These are phyloP conservation scores for Callopanchax toddi DNA, from an alignment of 2,113 vertebrate species.

Conservation along the genomic window DNA sequence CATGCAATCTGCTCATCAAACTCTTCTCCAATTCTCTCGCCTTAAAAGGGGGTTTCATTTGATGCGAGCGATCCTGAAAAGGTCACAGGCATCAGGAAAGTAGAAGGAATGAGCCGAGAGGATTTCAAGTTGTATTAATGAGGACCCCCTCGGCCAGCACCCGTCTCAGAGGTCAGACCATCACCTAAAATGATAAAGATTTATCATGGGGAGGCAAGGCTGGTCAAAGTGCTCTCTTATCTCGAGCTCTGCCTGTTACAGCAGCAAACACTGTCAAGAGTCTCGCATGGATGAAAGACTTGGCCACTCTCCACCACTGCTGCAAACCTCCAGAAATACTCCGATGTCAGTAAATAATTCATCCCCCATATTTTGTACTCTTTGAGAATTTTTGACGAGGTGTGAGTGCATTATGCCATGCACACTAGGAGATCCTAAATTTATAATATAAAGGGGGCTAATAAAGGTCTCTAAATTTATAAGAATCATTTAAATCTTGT, in stretches of 20 bases:
- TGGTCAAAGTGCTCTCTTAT: slow-evolving; percentile 82
- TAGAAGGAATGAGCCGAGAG: slow-evolving; percentile 78
- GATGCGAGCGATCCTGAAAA: slow-evolving; percentile 79
- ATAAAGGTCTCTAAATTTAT: slow-evolving; percentile 20
- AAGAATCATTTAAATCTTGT: neutral
- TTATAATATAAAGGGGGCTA: slow-evolving; percentile 38
- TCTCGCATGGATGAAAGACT: slow-evolving; percentile 78
- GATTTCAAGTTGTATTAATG: slow-evolving; percentile 86
- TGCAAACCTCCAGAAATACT: slow-evolving; percentile 74
- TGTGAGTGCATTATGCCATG: slow-evolving; percentile 63
- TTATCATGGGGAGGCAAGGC: slow-evolving; percentile 77
- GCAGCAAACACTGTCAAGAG: slow-evolving; percentile 77
- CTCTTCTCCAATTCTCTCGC: slow-evolving; percentile 58
- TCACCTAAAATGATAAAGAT: slow-evolving; percentile 86
- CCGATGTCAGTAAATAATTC: slow-evolving; percentile 79
- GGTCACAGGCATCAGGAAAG: slow-evolving; percentile 83
- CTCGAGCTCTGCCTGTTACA: slow-evolving; percentile 76
- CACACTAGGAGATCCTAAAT: slow-evolving; percentile 41
- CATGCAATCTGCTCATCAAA: slow-evolving; percentile 58
- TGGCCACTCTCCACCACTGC: slow-evolving; percentile 66
- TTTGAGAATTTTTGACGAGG: slow-evolving; percentile 75
- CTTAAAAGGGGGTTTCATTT: slow-evolving; percentile 73
- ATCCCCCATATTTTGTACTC: slow-evolving; percentile 82
- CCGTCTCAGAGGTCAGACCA: slow-evolving; percentile 81
- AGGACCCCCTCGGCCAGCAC: slow-evolving; percentile 73